These are phyloP conservation scores for Oxyruncus cristatus DNA, from an alignment of 2,113 vertebrate species.

Conservation along the genomic window DNA sequence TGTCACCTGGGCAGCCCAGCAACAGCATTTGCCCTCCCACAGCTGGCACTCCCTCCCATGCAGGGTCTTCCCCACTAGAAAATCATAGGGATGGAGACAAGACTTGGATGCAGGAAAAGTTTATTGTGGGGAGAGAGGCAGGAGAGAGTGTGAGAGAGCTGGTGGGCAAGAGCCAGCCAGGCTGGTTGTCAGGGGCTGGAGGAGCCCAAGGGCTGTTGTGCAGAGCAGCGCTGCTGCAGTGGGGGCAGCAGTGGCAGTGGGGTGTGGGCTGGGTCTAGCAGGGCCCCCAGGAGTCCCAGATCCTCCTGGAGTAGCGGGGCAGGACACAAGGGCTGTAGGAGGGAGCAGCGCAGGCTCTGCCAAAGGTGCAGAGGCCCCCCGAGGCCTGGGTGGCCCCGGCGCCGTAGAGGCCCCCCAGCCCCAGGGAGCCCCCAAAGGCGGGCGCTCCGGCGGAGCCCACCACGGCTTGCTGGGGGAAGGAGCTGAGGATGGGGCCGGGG, in stretches of 20 bases:
- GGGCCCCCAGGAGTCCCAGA: neutral
- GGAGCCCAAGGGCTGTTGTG: too few relatives aligned
- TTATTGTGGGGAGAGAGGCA: too few relatives aligned
- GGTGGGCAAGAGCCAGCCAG: neutral
- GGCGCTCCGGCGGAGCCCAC: neutral
- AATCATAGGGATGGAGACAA: too few relatives aligned
- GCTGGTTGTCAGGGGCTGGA: too few relatives aligned
- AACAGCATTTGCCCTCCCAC: too few relatives aligned
- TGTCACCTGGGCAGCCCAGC: too few relatives aligned
- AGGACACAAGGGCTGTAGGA: neutral
- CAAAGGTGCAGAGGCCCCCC: neutral
- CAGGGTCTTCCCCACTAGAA: too few relatives aligned
- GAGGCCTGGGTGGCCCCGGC: neutral
- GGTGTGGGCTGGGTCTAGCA: neutral
- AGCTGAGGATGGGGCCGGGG: slow-evolving; percentile 5
- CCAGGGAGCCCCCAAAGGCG: neutral
- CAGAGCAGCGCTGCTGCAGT: too few relatives aligned
- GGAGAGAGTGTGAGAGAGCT: neutral
- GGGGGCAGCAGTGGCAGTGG: neutral
- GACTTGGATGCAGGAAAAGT: too few relatives aligned
- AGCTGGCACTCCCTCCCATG: too few relatives aligned
- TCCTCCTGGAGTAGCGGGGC: neutral
- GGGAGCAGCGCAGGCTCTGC: neutral
- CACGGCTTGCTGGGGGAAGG: neutral
- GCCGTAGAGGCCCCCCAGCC: neutral